Evolutionary conservation across 2,888 invertebrate genomes (phyloP), one percentile per base, ranked within the genome.

Genomic region (Calameuta filiformis): DNA sequence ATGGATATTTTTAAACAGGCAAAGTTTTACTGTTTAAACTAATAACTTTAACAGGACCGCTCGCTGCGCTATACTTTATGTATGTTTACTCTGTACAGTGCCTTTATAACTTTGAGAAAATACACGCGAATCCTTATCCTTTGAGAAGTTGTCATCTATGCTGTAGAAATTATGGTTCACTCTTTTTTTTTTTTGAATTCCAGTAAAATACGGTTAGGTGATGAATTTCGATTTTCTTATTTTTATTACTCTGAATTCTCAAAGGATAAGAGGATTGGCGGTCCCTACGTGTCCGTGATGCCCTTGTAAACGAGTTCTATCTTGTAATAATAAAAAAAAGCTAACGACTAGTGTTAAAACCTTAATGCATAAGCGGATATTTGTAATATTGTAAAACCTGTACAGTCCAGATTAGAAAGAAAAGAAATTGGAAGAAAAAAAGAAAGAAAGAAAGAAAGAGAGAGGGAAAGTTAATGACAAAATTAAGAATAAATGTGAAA

Each of bases 31-130:
- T 83, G 81, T 84, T 85, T 83, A 82, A 77, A 75, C 15, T 40
- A 40, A 40, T 40, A 82, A 73, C 37, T n/a, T 31, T 83, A 79
- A 56, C 56, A 56, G 83, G 83, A 85, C 81, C 83, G 83, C 83
- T 85, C 80, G 79, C 82, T 86, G 85, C 87, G 87, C 84, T 85
- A 85, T 87, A 85, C 81, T 86, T 78, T 83, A 82, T 83, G 82
- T 86, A 87, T 86, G 85, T 88, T 89, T 89, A 89, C 56, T 87
- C 85, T 90, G 90, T 90, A 90, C 90, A 91, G 91, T 91, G 91
- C 91, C 91, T 91, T 91, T 89, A 83, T 89, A 90, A 85, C 87
- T 87, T 87, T 83, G 56, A 23, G 56, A 56, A 56, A 23, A 9
- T 23, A 56, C 56, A 15, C 23, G 56, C 56, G 56, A 56, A 23